A percentile compares a stretch with the other conserved stretches of the same genome.
Conservation (phyloP, 2,113 vertebrate genomes). For the Thamnophis sirtalis region DNA sequence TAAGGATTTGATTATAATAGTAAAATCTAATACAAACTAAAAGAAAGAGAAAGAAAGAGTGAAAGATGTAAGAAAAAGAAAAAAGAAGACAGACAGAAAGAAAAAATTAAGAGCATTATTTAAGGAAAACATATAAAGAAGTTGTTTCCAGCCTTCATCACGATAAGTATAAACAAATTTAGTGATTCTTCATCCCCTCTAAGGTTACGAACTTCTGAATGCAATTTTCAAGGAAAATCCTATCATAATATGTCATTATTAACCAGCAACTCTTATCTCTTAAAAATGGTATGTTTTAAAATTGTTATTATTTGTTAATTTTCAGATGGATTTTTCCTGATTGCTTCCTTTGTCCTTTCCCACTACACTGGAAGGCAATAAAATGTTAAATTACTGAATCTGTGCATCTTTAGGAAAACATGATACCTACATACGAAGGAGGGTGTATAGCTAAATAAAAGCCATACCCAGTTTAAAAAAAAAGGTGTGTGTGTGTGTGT, state of each 20-base stretch:
- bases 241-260: fast-evolving
- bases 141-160: background rate
- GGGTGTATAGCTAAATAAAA: background rate
- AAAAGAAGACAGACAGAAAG: background rate
- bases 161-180: background rate
- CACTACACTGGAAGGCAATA: fast-evolving
- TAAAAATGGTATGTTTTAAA: background rate
- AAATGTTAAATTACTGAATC: background rate
- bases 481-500: too few species aligned
- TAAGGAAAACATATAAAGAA: background rate
- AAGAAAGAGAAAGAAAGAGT: background rate
- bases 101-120: background rate
- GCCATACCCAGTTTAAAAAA: background rate
- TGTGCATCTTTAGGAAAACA: background rate
- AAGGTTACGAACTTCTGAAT: background rate
- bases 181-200: background rate
- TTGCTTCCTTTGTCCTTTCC: background rate
- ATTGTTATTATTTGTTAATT: background rate
- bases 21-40: background rate
- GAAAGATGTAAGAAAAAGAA: background rate
- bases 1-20: background rate
- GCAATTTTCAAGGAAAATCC: background rate
- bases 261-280: fast-evolving
- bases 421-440: background rate
- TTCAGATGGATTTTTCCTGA: background rate